Percentiles rank a stretch among this genome's conserved stretches.
These are phyloP conservation scores for Mechanitis messenoides DNA, from an alignment of 2,888 invertebrate species.

Conservation along the genomic window DNA sequence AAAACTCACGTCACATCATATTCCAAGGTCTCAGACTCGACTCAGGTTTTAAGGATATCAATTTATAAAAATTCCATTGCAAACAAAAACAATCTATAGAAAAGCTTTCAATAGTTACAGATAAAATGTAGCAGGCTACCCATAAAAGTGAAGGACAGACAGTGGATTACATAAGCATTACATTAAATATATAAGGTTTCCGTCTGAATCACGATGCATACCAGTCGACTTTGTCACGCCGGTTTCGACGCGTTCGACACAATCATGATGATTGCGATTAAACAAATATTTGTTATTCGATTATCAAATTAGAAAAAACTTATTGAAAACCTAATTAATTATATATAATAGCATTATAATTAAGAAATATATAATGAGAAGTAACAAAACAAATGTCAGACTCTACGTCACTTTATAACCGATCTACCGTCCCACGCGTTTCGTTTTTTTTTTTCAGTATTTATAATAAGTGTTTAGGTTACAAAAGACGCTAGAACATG, in stretches of 20 bases:
- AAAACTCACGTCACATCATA: constrained; percentile 63
- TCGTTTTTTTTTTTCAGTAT: not conserved
- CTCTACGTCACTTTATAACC: constrained; percentile 1
- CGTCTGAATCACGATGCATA: constrained; percentile 74
- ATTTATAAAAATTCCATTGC: constrained; percentile 12
- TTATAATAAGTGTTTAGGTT: constrained; percentile 1
- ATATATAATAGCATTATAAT: not conserved
- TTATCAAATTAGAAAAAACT: constrained; percentile 19
- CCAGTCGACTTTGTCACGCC: constrained; percentile 70
- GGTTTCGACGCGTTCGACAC: constrained; percentile 57
- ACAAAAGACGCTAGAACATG: constrained; percentile 10
- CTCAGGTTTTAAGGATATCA: constrained; percentile 46
- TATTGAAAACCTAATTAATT: no score
- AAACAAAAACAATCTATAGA: constrained; percentile 1
- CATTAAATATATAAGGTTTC: constrained; percentile 66
- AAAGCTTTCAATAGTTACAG: constrained; percentile 7
- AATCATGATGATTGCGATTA: constrained; percentile 58
- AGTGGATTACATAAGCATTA: constrained; percentile 68
- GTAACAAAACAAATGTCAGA: not conserved
- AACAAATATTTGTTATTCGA: constrained; percentile 49
- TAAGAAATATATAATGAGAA: not conserved
- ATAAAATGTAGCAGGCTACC: constrained; percentile 52
- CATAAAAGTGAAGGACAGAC: constrained; percentile 60
- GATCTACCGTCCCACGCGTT: not conserved
- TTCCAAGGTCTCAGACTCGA: constrained; percentile 64